Base-by-base conservation (phyloP, 2,888 invertebrate genomes). In the Orchesellides sinensis region DNA sequence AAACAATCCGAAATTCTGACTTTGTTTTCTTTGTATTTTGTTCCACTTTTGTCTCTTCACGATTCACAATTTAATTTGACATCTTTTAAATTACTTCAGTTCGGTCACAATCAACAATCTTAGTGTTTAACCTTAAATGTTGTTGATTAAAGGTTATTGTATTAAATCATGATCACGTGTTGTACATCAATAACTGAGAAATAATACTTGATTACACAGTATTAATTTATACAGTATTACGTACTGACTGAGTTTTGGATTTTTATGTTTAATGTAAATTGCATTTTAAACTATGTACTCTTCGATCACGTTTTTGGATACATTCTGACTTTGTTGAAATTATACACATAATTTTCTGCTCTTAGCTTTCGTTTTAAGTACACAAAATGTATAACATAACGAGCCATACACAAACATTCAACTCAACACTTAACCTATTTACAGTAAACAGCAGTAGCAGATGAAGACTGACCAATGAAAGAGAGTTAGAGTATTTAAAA, bases 401-500 rank as follows among this genome's bases (percentile, higher is more conserved):
- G 21, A n/a, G 4, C 29, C 61, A 29, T 32, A 32, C 14, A 17
- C 19, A 52, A 21, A 25, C 1, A n/a, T n/a, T 23, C n/a, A 61
- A 14, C 0, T 32, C 61, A 61, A 5, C 10, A 10, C 29, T 8
- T 5, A 40, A 14, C n/a, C 2, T 8, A 40, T 14, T 40, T 5
- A 32, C 10, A 23, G 47, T 68, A 65, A 45, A 66, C 10, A 66
- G 49, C 19, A 61, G 19, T 65, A 47, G 47, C 27, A 68, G 49
- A 68, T 49, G 49, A 75, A 75, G 75, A 66, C 75, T 40, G 52
- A 63, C n/a, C n/a, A n/a, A n/a, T 74, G 74, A 65, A 78, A 69
- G 78, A 78, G 69, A 69, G 68, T 47, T 61, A 66, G 69, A 68
- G 61, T 68, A 69, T 78, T 78, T 29, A 75, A 45, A 52, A 65